Conservation (phyloP, 64 coral and sea anemone species). For the Montipora cactus region DNA sequence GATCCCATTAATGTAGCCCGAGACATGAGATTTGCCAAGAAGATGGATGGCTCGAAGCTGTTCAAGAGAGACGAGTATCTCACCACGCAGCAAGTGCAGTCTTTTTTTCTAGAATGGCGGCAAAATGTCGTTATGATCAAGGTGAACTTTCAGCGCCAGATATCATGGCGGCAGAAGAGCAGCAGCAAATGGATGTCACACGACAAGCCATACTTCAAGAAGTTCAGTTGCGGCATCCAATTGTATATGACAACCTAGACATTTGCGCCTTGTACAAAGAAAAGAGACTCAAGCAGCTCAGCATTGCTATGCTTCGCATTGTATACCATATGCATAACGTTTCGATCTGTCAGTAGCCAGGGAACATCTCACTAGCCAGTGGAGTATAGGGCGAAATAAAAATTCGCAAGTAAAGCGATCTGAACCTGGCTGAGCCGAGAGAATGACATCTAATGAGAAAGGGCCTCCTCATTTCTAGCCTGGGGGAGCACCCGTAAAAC, state of each 20-base stretch:
- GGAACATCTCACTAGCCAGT: too few relatives aligned
- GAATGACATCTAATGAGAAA: too few relatives aligned
- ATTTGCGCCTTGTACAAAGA: too few relatives aligned
- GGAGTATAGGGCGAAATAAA: too few relatives aligned
- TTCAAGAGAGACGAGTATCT: too few relatives aligned
- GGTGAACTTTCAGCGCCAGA: not conserved
- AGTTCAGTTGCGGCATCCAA: constrained; percentile 7
- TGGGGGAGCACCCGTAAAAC: too few relatives aligned
- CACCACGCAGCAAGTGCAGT: constrained; percentile 35
- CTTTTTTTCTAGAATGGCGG: constrained; percentile 23
- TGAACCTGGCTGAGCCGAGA: too few relatives aligned
- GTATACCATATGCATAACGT: not conserved
- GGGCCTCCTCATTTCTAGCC: too few relatives aligned
- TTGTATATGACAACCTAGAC: constrained; percentile 32
- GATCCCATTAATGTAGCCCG: not conserved
- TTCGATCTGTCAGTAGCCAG: too few relatives aligned
- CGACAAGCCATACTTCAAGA: constrained; percentile 24
- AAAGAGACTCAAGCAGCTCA: too few relatives aligned
- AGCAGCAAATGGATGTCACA: constrained; percentile 12
- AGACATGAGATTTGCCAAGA: constrained; percentile 25
- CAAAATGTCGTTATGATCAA: not conserved
- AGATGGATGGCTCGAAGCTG: too few relatives aligned
- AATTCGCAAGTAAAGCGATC: too few relatives aligned
- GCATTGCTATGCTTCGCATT: not conserved
- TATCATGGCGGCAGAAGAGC: not conserved